A percentile compares a stretch with the other conserved stretches of the same genome.
Evolutionary conservation across 2,113 vertebrate species (phyloP).

Genomic region (Pteruthius melanotis): DNA sequence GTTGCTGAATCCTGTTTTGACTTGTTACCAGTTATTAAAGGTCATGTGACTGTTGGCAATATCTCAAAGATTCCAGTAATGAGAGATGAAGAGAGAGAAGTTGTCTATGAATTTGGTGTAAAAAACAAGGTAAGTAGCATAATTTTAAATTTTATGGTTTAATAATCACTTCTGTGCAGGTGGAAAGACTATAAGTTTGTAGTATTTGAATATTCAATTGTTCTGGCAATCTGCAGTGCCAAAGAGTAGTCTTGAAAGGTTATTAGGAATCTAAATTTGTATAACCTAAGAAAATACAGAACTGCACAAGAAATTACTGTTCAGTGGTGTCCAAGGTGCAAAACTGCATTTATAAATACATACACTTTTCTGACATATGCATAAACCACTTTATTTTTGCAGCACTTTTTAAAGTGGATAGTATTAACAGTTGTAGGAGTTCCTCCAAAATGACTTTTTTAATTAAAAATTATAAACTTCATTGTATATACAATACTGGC

Average conservation of each 20-base stretch:
- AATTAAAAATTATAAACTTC: neutral
- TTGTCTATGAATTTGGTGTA: slow-evolving; percentile 81
- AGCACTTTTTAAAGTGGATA: neutral
- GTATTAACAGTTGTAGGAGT: neutral
- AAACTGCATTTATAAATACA: neutral
- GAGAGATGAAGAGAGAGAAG: slow-evolving; percentile 88
- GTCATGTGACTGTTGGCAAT: slow-evolving; percentile 81
- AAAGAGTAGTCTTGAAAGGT: neutral
- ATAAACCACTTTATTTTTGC: neutral
- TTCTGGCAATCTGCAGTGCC: neutral
- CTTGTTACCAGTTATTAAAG: slow-evolving; percentile 85
- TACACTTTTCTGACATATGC: neutral
- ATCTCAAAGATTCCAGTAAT: slow-evolving; percentile 83
- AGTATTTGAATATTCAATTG: neutral
- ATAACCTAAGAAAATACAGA: neutral
- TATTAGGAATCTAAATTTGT: neutral
- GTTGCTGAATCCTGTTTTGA: slow-evolving; percentile 82
- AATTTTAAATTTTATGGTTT: neutral
- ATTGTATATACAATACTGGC: neutral
- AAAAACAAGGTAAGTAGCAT: slow-evolving; percentile 74
- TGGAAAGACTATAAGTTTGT: neutral
- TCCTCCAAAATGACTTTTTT: neutral
- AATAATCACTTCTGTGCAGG: neutral
- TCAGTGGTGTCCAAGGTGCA: neutral
- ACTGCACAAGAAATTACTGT: neutral